Evolutionary conservation across 2,888 invertebrate genomes (phyloP), one percentile per base, ranked within the genome.

Genomic region (Dryadula phaetusa): DNA sequence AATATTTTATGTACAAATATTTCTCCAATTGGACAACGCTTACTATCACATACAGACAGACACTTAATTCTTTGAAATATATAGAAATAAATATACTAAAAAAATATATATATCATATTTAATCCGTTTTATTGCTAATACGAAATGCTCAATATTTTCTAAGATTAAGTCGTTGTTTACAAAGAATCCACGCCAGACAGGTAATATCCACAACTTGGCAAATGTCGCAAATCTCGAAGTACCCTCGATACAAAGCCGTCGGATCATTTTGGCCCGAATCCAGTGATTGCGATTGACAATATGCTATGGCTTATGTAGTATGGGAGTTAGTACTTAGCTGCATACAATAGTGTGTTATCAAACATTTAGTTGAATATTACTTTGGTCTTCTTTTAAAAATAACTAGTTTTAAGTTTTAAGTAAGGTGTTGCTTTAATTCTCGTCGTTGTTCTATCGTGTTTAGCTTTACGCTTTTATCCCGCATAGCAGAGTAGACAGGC

Each of bases 261-360:
- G 61, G 65, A 69, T 62, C 70, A 61, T 64, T 67, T 64, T 73
- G 72, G 72, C 71, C 56, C 53, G 60, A 47, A 49, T 74, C 74
- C 74, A 74, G 67, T 67, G 70, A 70, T 72, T 70, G 67, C 65
- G 64, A 66, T 66, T 72, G 66, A 58, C 67, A 63, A 63, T 67
- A 62, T 58, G 58, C 65, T 47, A 64, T 40, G 64, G 64, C 46
- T 67, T 46, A 40, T 44, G 46, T 60, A 44, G 40, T 46, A 67
- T 46, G 52, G 62, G 34, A 64, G 54, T 58, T 64, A 46, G 20
- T 42, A 42, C 44, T 20, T 60, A 44, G 49, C 40, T 20, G 52
- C 8, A 16, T 52, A 52, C 34, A n/a, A 25, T 47, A 22, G 37
- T 62, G 6, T 44, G 34, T 47, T 25, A 22, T 25, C 12, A 42